These are phyloP conservation scores for Ophiothrix spiculata DNA, from an alignment of 35 echinoderm and acorn worm genomes.

Conservation along the genomic window DNA sequence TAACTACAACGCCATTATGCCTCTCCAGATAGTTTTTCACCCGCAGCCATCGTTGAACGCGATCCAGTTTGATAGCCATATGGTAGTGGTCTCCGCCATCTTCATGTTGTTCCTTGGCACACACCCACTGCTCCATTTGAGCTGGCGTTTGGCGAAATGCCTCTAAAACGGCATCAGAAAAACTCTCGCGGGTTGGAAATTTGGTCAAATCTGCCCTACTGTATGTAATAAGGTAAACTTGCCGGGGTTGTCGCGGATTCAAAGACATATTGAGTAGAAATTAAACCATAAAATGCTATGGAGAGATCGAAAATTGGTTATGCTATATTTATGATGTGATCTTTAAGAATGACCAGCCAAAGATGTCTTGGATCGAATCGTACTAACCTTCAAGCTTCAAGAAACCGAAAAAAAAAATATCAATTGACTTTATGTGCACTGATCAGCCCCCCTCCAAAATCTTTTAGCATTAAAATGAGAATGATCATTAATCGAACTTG, in stretches of 20 bases:
- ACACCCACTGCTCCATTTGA: constrained; percentile 6
- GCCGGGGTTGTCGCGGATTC: constrained; percentile 14
- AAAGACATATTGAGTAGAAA: no score
- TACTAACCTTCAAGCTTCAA: no score
- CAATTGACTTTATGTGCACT: no score
- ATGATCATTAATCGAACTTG: no score
- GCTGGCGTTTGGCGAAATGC: neutral
- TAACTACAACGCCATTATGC: neutral
- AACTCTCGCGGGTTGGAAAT: neutral
- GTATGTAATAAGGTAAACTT: constrained; percentile 53
- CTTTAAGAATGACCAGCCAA: no score
- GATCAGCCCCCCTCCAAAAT: no score
- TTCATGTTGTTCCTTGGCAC: neutral
- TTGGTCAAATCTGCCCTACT: constrained; percentile 11
- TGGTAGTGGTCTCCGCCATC: constrained; percentile 11
- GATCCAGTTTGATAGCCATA: neutral
- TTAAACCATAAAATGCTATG: no score
- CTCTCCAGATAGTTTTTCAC: neutral
- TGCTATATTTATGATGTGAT: no score
- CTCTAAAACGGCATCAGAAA: neutral
- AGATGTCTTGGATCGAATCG: no score
- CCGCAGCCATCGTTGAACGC: constrained; percentile 1
- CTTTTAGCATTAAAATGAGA: no score
- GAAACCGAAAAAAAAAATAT: no score
- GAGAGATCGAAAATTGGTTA: no score